phyloP scores from a whole-genome alignment of 2,797 vertebrate species.

The Ptychadena robeensis region DNA sequence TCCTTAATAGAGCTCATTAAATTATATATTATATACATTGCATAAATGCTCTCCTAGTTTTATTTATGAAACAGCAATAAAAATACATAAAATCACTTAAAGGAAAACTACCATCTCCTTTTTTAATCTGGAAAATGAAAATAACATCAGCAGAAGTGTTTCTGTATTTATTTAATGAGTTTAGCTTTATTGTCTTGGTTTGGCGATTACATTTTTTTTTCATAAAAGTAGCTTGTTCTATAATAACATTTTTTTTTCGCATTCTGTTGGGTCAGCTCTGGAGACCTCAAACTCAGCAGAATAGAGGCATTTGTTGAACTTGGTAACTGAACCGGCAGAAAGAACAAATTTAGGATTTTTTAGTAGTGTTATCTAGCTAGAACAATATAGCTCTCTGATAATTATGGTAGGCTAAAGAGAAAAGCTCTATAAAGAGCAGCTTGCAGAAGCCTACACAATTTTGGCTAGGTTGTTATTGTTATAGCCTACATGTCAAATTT shows the following conservation, averaged over 20 bases:
- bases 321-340: background rate
- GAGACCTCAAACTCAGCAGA: background rate
- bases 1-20: slow-evolving; percentile 44
- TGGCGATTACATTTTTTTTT: too few relatives aligned
- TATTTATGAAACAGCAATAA: slow-evolving; percentile 24
- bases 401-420: too few relatives aligned
- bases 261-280: too few relatives aligned
- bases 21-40: slow-evolving; percentile 36
- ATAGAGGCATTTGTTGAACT: background rate
- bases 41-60: slow-evolving; percentile 30
- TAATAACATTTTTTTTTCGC: too few relatives aligned
- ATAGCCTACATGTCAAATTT: too few relatives aligned
- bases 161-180: background rate
- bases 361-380: background rate
- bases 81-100: slow-evolving; percentile 13
- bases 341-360: background rate
- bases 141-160: background rate
- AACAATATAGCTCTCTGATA: too few relatives aligned
- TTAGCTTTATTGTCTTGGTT: too few relatives aligned
- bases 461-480: too few relatives aligned
- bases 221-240: too few relatives aligned
- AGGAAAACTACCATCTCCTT: background rate
- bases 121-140: background rate
- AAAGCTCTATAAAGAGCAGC: too few relatives aligned
- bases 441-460: too few relatives aligned